Evolutionary conservation across 2,888 invertebrate species (phyloP), one percentile per base, ranked within the genome.

Genomic region (Pseudolycoriella hygida): DNA sequence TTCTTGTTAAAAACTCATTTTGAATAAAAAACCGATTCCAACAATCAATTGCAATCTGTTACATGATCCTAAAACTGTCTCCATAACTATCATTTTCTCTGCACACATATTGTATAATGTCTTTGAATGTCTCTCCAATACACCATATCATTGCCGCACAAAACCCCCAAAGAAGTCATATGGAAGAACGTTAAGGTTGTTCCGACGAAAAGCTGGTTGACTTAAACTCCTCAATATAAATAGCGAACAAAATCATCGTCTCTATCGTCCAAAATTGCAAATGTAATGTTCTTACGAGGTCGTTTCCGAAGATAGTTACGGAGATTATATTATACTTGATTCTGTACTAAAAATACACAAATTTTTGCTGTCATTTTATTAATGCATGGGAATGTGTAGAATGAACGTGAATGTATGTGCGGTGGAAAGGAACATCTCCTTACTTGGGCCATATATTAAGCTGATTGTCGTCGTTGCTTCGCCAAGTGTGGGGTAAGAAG

Each of bases 251-350:
- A 40, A 40, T 40, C 17, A 40, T 19, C 37, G 45, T 46, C 41
- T 42, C 34, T 34, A 41, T 42, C 32, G 45, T 46, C 37, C 45
- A 46, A 46, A 46, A 46, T 46, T 46, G 45, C 45, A 46, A 46
- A 46, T 46, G 41, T 46, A 32, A 46, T 42, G 45, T 46, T 41
- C 45, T 20, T 42, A 46, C 40, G 42, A 46, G 41, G 41, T 41
- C 42, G 41, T 42, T 25, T 41, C 31, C 19, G 37, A 37, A 31
- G 32, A 46, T 46, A 46, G 45, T 46, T 46, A 37, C 17, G 40
- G 14, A 12, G 15, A 15, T 43, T 25, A 19, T 19, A 40, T 41
- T 12, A 14, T 19, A 41, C 12, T 14, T 41, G 8, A 42, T 12
- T n/a, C 17, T 31, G 32, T 32, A 17, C 42, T 14, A 42, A 25